These are phyloP conservation scores for Psettodes erumei DNA, from an alignment of 2,113 vertebrate species.

Conservation along the genomic window DNA sequence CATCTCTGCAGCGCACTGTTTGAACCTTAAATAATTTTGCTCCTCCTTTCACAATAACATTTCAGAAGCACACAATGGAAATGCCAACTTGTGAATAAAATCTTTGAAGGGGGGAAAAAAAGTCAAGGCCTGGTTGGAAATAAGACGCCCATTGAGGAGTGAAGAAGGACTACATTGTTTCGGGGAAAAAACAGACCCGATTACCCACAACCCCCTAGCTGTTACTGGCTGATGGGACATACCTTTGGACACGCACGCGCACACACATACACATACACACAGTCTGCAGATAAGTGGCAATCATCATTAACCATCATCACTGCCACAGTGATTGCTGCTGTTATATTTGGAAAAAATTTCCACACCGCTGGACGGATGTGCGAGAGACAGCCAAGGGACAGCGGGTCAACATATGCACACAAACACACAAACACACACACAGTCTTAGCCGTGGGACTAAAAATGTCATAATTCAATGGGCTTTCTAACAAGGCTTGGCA, in stretches of 20 bases:
- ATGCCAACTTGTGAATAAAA: conserved; percentile 69
- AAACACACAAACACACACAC: too few species aligned
- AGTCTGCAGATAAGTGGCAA: conserved; percentile 60
- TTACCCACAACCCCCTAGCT: conserved; percentile 66
- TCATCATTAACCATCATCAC: conserved; percentile 71
- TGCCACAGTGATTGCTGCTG: conserved; percentile 50
- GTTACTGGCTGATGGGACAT: conserved; percentile 65
- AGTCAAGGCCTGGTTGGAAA: conserved; percentile 53
- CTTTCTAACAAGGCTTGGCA: conserved; percentile 2
- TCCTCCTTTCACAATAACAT: conserved; percentile 55
- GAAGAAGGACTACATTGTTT: conserved; percentile 79
- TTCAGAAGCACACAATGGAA: conserved; percentile 64
- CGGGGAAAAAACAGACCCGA: conserved; percentile 55
- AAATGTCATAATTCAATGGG: background rate
- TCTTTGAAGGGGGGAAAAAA: conserved; percentile 53
- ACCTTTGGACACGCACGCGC: conserved; percentile 39
- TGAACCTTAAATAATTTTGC: conserved; percentile 43
- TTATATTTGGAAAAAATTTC: conserved; percentile 52
- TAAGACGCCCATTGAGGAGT: conserved; percentile 72
- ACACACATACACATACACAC: background rate
- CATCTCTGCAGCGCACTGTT: conserved; percentile 28
- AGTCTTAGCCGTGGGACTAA: background rate
- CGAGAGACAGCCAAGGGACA: conserved; percentile 42
- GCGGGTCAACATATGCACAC: conserved; percentile 26
- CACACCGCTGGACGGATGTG: conserved; percentile 19